Conservation (phyloP, 2,113 vertebrate species). For the Odontesthes bonariensis region DNA sequence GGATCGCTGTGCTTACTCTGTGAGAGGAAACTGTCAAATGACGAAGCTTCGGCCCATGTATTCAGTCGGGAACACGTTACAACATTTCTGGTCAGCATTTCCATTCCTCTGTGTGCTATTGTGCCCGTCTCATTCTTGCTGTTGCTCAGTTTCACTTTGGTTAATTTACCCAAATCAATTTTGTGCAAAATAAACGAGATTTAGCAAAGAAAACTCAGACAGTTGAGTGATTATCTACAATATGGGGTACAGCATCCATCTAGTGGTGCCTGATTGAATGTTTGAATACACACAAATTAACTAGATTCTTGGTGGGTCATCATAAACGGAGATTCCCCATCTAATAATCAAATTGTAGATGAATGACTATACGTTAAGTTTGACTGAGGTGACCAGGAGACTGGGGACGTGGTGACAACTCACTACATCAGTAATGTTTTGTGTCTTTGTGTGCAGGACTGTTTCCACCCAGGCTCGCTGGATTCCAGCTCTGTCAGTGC, state of each 20-base stretch:
- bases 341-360: too few species aligned
- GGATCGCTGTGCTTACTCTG: slow-evolving; percentile 68
- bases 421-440: neutral
- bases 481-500: neutral
- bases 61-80: slow-evolving; percentile 63
- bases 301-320: too few species aligned
- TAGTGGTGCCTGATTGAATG: too few species aligned
- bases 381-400: too few species aligned
- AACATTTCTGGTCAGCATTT: slow-evolving; percentile 64
- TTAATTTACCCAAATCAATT: neutral
- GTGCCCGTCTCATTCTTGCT: neutral
- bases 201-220: too few species aligned
- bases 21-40: neutral
- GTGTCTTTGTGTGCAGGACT: slow-evolving; percentile 14
- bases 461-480: slow-evolving; percentile 59
- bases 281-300: too few species aligned
- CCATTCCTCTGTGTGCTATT: neutral
- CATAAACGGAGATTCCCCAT: too few species aligned
- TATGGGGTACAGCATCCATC: too few species aligned
- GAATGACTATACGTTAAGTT: too few species aligned
- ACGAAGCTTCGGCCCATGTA: slow-evolving; percentile 36
- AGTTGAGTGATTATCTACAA: too few species aligned
- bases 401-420: too few species aligned
- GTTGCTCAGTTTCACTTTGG: neutral
- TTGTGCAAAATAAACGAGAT: too few species aligned